A percentile compares a stretch with the other conserved stretches of the same genome.
These are phyloP conservation scores for Ophion ellenae DNA, from an alignment of 2,888 invertebrate species.

Conservation along the genomic window DNA sequence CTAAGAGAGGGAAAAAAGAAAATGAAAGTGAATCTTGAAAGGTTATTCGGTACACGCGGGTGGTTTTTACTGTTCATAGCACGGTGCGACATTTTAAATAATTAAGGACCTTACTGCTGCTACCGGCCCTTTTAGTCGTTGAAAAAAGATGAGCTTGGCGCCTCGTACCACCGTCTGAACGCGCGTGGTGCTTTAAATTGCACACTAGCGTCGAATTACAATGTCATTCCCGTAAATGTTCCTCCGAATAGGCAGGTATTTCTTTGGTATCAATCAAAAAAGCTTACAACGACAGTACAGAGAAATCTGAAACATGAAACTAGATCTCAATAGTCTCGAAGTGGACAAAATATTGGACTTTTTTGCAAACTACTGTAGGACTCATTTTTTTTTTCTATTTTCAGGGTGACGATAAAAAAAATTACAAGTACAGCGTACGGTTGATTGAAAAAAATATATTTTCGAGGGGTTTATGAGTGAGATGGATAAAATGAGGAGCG, in stretches of 20 bases:
- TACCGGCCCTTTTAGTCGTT: slow-evolving; percentile 51
- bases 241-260: slow-evolving; percentile 12
- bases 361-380: not conserved
- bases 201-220: not conserved
- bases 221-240: slow-evolving; percentile 21
- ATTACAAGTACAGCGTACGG: not conserved
- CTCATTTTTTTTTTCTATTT: not conserved
- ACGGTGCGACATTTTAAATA: slow-evolving; percentile 78
- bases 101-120: slow-evolving; percentile 71
- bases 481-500: not conserved
- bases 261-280: not conserved
- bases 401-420: not conserved
- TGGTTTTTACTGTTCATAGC: slow-evolving; percentile 57
- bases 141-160: slow-evolving; percentile 18
- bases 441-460: not conserved
- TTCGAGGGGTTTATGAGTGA: not conserved
- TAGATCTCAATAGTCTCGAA: not conserved
- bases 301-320: not conserved
- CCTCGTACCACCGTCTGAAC: slow-evolving; percentile 27
- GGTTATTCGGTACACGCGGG: slow-evolving; percentile 75
- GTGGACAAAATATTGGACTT: not conserved
- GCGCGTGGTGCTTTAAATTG: slow-evolving; percentile 65
- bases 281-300: not conserved
- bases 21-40: slow-evolving; percentile 79
- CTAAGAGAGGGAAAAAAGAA: slow-evolving; percentile 62